These are phyloP conservation scores for Auanema sp. DNA, from an alignment of 2,888 invertebrate genomes.

Conservation along the genomic window DNA sequence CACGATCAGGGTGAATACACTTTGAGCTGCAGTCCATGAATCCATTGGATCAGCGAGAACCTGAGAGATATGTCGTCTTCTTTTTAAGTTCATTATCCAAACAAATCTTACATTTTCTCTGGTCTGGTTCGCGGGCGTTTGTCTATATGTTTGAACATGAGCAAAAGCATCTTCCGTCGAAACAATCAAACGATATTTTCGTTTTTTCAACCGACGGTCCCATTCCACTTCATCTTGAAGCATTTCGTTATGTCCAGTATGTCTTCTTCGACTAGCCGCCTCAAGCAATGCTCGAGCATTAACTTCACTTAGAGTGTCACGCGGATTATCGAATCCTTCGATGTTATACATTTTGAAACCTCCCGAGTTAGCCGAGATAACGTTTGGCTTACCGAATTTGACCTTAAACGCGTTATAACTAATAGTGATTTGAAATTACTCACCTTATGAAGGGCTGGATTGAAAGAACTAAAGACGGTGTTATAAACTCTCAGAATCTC, in stretches of 20 bases:
- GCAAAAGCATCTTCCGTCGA: slow-evolving; percentile 98
- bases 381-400: slow-evolving; percentile 29
- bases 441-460: slow-evolving; percentile 82
- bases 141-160: slow-evolving; percentile 73
- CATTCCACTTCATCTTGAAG: slow-evolving; percentile 91
- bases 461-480: slow-evolving; percentile 92
- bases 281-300: slow-evolving; percentile 76
- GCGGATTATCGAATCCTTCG: slow-evolving; percentile 71
- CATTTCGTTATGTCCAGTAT: slow-evolving; percentile 83
- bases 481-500: slow-evolving; percentile 93
- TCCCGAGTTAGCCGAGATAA: slow-evolving; percentile 36
- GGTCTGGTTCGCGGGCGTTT: slow-evolving; percentile 14
- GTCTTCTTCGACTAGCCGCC: slow-evolving; percentile 81
- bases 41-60: slow-evolving; percentile 79
- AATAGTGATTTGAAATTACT: not conserved
- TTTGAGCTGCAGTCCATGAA: slow-evolving; percentile 92
- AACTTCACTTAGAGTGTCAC: slow-evolving; percentile 62
- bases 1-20: slow-evolving; percentile 94
- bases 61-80: slow-evolving; percentile 16
- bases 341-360: slow-evolving; percentile 94
- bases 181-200: slow-evolving; percentile 79
- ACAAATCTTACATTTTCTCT: not conserved
- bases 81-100: not conserved
- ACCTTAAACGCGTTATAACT: slow-evolving; percentile 14
- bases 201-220: slow-evolving; percentile 53